phyloP scores from a whole-genome alignment of 2,113 vertebrate genomes.

The Neotragus moschatus region DNA sequence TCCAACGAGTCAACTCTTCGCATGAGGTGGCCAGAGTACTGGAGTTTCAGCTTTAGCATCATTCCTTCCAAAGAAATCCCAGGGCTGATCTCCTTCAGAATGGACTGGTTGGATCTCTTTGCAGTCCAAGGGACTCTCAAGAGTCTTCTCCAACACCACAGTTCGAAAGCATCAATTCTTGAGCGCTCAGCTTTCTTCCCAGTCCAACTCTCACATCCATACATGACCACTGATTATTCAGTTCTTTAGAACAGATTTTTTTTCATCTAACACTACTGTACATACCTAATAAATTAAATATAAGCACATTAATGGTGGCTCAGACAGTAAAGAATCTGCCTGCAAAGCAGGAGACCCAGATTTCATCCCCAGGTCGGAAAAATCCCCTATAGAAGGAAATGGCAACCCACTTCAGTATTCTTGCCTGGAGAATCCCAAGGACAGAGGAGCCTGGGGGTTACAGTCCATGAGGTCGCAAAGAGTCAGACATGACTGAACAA shows the following conservation, averaged over 20 bases:
- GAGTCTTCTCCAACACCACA: no score
- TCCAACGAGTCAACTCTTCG: no score
- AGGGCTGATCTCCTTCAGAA: no score
- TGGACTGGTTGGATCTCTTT: no score
- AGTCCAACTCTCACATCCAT: no score
- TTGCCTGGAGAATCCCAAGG: neutral
- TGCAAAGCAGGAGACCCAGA: neutral
- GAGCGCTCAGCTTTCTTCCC: no score
- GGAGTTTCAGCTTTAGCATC: no score
- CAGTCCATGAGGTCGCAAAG: neutral
- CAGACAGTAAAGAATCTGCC: neutral
- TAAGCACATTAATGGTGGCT: neutral
- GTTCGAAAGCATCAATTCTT: no score
- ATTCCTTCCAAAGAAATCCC: no score
- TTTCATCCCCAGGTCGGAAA: neutral
- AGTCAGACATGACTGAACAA: neutral
- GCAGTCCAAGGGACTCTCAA: no score
- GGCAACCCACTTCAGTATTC: neutral
- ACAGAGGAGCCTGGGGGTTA: neutral
- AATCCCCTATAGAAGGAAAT: neutral
- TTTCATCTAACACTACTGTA: neutral
- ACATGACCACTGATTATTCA: neutral
- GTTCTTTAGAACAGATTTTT: neutral
- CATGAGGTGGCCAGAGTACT: no score
- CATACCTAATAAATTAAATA: conserved; percentile 6